Evolutionary conservation across 2,888 invertebrate genomes (phyloP).

Genomic region (Ecliptopera silaceata): DNA sequence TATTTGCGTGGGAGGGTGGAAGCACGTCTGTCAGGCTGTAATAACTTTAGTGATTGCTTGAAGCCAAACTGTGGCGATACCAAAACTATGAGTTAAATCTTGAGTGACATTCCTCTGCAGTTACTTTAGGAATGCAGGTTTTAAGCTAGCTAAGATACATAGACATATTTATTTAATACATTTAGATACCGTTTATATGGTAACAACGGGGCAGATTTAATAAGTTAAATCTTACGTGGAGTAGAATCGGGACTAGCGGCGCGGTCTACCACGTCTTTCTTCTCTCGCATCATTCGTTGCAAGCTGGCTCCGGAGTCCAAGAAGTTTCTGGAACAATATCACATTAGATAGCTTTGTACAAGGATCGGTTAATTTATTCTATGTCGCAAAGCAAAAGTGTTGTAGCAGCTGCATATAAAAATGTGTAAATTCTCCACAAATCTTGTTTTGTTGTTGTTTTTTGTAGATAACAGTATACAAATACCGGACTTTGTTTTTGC

Average conservation of each 20-base stretch:
- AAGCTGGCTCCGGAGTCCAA: conserved; percentile 42
- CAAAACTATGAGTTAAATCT: no score
- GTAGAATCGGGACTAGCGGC: conserved; percentile 30
- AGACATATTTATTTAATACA: no score
- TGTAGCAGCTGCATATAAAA: not conserved
- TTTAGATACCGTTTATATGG: no score
- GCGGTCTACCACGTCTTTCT: conserved; percentile 41
- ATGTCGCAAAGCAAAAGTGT: not conserved
- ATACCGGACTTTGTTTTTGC: not conserved
- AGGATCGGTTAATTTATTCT: not conserved
- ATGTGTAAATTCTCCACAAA: not conserved
- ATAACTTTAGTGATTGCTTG: no score
- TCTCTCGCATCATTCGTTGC: conserved; percentile 42
- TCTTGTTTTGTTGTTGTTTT: not conserved
- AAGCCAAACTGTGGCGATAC: no score
- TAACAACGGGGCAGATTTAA: no score
- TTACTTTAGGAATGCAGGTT: no score
- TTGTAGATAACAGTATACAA: not conserved
- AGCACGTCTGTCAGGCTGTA: no score
- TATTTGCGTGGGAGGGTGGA: not conserved
- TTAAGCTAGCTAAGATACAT: no score
- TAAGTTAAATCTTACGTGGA: conserved; percentile 17
- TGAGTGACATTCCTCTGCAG: no score
- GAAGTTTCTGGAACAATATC: conserved; percentile 45
- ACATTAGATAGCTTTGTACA: no score